These are phyloP conservation scores for Ceyx cyanopectus DNA, from an alignment of 2,113 vertebrate species.

Conservation along the genomic window DNA sequence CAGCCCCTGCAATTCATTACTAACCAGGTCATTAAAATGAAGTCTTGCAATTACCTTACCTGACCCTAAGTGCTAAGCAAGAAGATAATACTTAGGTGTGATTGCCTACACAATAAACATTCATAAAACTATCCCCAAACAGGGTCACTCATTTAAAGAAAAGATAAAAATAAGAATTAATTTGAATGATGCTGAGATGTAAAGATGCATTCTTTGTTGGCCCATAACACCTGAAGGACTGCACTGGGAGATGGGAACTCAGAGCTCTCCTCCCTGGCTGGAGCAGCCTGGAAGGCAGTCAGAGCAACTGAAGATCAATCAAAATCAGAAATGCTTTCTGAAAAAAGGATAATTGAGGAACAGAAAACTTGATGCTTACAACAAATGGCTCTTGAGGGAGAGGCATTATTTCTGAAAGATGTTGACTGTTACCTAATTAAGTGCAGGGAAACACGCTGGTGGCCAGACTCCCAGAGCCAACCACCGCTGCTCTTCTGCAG, in stretches of 20 bases:
- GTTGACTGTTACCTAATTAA: background rate
- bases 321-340: conserved; percentile 4
- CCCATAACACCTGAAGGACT: background rate
- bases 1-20: conserved; percentile 45
- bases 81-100: background rate
- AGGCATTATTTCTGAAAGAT: conserved; percentile 1
- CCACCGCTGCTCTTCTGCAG: background rate
- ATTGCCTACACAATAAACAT: background rate
- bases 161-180: background rate
- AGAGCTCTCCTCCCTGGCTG: background rate
- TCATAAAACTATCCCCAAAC: background rate
- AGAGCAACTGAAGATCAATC: conserved; percentile 6
- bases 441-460: background rate
- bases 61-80: conserved; percentile 15
- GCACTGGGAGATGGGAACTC: background rate
- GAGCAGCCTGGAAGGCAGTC: background rate
- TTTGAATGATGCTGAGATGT: background rate
- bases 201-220: background rate
- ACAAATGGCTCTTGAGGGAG: conserved; percentile 1
- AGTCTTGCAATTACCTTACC: conserved; percentile 43
- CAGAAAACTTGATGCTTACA: background rate
- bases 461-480: background rate
- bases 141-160: background rate
- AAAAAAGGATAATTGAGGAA: conserved; percentile 13
- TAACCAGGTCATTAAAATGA: conserved; percentile 45